A percentile compares a stretch with the other conserved stretches of the same genome.
These are phyloP conservation scores for Aphidius gifuensis DNA, from an alignment of 1,140 invertebrate genomes.

Conservation along the genomic window DNA sequence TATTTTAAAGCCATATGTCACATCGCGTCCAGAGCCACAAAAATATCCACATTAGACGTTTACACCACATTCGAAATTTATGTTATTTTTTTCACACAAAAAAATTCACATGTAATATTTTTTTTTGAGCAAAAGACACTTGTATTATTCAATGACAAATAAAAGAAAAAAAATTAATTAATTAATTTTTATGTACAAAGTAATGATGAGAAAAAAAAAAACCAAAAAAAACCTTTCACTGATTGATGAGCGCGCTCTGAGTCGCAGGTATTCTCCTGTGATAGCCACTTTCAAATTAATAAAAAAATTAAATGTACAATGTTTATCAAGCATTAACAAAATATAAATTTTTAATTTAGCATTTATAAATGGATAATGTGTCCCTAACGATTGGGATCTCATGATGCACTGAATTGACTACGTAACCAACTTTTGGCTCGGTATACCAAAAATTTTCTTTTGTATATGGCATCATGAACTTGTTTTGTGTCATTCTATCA, in stretches of 20 bases:
- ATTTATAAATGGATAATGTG: background rate
- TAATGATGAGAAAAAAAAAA: background rate
- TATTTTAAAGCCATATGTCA: slow-evolving; percentile 28
- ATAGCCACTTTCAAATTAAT: slow-evolving; percentile 4
- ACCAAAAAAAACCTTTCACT: slow-evolving; percentile 4
- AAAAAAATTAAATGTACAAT: background rate
- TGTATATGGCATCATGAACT: too few relatives aligned
- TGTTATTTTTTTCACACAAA: background rate
- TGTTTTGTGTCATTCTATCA: too few relatives aligned
- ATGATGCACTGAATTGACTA: slow-evolving; percentile 12
- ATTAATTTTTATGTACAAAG: background rate
- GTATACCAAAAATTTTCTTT: background rate
- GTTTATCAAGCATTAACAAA: background rate
- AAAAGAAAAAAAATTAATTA: background rate
- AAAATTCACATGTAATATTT: background rate
- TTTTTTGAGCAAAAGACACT: background rate
- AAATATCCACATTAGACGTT: slow-evolving; percentile 35
- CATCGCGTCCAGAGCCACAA: slow-evolving; percentile 23
- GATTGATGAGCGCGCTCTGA: background rate
- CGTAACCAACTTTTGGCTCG: slow-evolving; percentile 12
- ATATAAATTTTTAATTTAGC: background rate
- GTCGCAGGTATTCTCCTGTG: slow-evolving; percentile 8
- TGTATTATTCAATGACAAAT: background rate
- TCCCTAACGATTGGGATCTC: slow-evolving; percentile 22
- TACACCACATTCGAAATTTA: slow-evolving; percentile 35